Evolutionary conservation across 2,888 invertebrate genomes (phyloP).

Genomic region (Pherbina coryleti): DNA sequence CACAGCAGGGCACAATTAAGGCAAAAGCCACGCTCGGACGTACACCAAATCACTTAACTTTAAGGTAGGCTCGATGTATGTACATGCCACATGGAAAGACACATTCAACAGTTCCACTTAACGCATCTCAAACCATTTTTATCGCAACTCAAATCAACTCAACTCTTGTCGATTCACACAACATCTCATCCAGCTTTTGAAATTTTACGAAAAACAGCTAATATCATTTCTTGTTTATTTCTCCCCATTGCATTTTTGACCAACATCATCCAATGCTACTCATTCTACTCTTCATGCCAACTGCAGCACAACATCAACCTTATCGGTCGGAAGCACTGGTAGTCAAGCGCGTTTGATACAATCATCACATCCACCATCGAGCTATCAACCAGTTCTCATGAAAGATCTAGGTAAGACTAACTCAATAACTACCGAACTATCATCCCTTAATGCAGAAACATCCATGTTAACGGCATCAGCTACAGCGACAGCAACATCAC

Average conservation of each 20-base stretch:
- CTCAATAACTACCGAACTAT: constrained; percentile 55
- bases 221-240: constrained; percentile 12
- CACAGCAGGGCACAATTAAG: constrained; percentile 77
- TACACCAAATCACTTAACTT: constrained; percentile 92
- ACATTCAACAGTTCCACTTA: too few species aligned
- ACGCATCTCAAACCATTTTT: too few species aligned
- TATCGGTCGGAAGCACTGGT: constrained; percentile 93
- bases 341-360: constrained; percentile 94
- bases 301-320: constrained; percentile 89
- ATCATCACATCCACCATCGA: constrained; percentile 92
- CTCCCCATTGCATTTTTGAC: neutral
- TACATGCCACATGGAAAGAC: too few species aligned
- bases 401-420: constrained; percentile 88
- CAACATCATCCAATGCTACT: neutral
- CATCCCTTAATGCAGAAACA: constrained; percentile 52
- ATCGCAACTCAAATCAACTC: too few species aligned
- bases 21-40: constrained; percentile 81
- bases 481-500: constrained; percentile 29
- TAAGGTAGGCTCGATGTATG: constrained; percentile 73
- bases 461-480: constrained; percentile 41
- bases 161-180: too few species aligned
- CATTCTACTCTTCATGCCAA: constrained; percentile 39
- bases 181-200: too few species aligned
- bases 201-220: neutral
- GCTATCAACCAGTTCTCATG: constrained; percentile 88